These are phyloP conservation scores for Delphinus delphis DNA, from an alignment of 2,113 vertebrate species.

Conservation along the genomic window DNA sequence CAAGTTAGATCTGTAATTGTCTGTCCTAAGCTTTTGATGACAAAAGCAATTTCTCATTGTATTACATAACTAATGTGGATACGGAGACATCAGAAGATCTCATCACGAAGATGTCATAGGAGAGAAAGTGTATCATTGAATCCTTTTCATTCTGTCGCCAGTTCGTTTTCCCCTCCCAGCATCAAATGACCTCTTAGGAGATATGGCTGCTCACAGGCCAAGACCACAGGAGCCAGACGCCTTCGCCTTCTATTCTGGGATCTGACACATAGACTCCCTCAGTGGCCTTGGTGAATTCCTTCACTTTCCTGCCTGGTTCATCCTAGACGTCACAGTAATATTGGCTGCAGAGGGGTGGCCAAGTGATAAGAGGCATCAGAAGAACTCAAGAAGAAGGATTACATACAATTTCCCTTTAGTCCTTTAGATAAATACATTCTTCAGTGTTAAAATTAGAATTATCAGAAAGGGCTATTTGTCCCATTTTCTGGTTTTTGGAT, in stretches of 20 bases:
- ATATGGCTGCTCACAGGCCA: not conserved
- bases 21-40: constrained; percentile 55
- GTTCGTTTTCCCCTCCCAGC: constrained; percentile 62
- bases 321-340: not conserved
- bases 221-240: constrained; percentile 75
- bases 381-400: not conserved
- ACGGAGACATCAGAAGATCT: constrained; percentile 71
- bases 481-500: not conserved
- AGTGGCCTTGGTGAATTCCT: not conserved
- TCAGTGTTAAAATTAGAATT: constrained; percentile 1
- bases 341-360: not conserved
- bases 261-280: constrained; percentile 55
- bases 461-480: not conserved
- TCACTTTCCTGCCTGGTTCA: constrained; percentile 23
- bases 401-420: not conserved
- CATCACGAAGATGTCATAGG: constrained; percentile 66
- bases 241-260: constrained; percentile 44
- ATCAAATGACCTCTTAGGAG: constrained; percentile 74
- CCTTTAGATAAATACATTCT: not conserved
- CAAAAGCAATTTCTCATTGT: constrained; percentile 53
- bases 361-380: not conserved
- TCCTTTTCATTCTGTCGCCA: constrained; percentile 61
- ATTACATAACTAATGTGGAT: constrained; percentile 64
- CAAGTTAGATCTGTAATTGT: constrained; percentile 19
- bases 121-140: constrained; percentile 55